Conservation (phyloP, 2,113 vertebrate genomes). For the Nanorana parkeri region DNA sequence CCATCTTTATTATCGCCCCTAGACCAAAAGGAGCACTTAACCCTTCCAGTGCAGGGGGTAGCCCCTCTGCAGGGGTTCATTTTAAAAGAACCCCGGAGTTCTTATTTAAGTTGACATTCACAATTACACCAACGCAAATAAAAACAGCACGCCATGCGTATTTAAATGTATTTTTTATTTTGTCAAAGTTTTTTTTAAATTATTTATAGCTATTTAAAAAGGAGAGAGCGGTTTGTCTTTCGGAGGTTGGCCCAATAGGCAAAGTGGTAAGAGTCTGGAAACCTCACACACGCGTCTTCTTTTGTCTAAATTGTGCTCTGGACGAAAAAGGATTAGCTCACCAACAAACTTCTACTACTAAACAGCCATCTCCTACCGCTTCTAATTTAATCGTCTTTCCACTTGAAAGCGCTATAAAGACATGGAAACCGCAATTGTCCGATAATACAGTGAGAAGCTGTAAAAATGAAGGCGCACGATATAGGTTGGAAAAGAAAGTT, state of each 20-base stretch:
- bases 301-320: slow-evolving; percentile 41
- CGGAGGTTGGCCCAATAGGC: slow-evolving; percentile 50
- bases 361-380: slow-evolving; percentile 40
- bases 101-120: no score
- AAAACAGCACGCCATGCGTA: background rate
- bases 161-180: slow-evolving; percentile 47
- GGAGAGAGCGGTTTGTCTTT: slow-evolving; percentile 37
- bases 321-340: slow-evolving; percentile 34
- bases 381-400: slow-evolving; percentile 37
- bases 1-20: no score
- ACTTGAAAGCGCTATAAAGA: slow-evolving; percentile 42
- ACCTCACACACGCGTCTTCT: slow-evolving; percentile 12
- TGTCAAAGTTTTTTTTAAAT: slow-evolving; percentile 47
- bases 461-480: slow-evolving; percentile 38
- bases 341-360: slow-evolving; percentile 50
- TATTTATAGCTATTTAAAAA: slow-evolving; percentile 52
- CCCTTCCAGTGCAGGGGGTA: no score
- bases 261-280: slow-evolving; percentile 26
- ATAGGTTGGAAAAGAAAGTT: slow-evolving; percentile 29
- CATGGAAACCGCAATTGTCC: slow-evolving; percentile 43
- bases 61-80: no score
- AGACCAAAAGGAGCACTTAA: no score
- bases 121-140: no score
- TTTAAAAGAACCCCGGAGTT: no score
- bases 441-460: slow-evolving; percentile 48